Base-by-base conservation (phyloP, 2,797 vertebrate genomes). In the Galaxias olidus region DNA sequence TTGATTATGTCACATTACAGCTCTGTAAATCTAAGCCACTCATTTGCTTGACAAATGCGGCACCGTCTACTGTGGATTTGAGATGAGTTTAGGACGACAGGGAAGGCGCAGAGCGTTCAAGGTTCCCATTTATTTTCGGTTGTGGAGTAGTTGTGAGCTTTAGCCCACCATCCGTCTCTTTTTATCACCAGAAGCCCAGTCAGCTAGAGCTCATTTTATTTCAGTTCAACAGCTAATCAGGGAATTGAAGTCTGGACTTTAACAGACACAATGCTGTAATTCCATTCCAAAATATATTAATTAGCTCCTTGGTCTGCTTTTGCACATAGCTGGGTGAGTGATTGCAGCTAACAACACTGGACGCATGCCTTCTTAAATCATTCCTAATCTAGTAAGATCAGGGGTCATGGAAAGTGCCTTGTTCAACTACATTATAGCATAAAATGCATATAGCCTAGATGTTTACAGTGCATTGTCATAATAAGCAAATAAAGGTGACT, bases 161-260 rank as follows among this genome's bases (percentile, higher is more conserved):
- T 87, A 88, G 89, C 78, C 83, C 80, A 88, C 92, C 86, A 93
- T 94, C 92, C 89, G 83, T 92, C 90, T 93, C 83, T 75, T 89
- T 93, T 93, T 94, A 95, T 97, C 91, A 91, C 88, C 76, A 82
- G 87, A 90, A 93, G 92, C 91, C 89, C 90, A 90, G 89, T 93
- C 93, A 95, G 93, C 95, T 93, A 93, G 84, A 92, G 86, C 83
- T 89, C 83, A 91, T 94, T 95, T 93, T 87, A 93, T 94, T 92
- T 93, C 85, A 93, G 91, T 91, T 90, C 88, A 93, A 91, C 92
- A 93, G 90, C 90, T 90, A 91, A 86, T 86, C 53, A 73, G 92
- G 90, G 90, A 94, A 89, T 91, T 89, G 79, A 61, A 85, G 82
- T 88, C 85, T 84, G 78, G 79, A 84, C 84, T 88, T 89, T 84